Evolutionary conservation across 2,113 vertebrate genomes (phyloP), one percentile per base, ranked within the genome.

Genomic region (Gila orcuttii): DNA sequence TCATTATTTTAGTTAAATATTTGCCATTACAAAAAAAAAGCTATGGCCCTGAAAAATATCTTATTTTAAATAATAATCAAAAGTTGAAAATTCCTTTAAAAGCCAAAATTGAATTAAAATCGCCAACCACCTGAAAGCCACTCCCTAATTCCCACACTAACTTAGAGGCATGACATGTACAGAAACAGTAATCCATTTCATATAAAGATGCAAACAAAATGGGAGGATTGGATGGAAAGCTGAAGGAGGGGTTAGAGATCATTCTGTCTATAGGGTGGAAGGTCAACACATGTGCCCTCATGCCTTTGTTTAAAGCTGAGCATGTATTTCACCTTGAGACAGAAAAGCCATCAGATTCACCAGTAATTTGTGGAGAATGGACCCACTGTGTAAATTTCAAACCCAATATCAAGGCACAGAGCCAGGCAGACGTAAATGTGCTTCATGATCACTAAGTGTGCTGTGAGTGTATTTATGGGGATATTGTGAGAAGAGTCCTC

Each of bases 221-320:
- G 0, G 19, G 9, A 6, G 28, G 76, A 78, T 12, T 57, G 19
- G 28, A 57, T 78, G 19, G 52, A 45, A 39, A 59, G 50, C 31
- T 79, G 39, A n/a, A 50, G 28, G 33, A 60, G 17, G 25, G 17
- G 52, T 59, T n/a, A 57, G 17, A 36, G 52, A 45, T 45, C 2
- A 42, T 62, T 25, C 15, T 42, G 77, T 79, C 57, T 60, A 6
- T n/a, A 45, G 78, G n/a, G 59, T 31, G 3, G 7, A 80, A 45
- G 59, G 57, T 25, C 78, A 80, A 64, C 59, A 80, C 36, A 80
- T 47, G 78, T 62, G 78, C 39, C 39, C 59, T 80, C 23, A 11
- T 28, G 59, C 5, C 60, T 80, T 45, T 64, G 59, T 59, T 39
- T 57, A 77, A 55, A 57, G 50, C 75, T 39, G 39, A 59, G 11